phyloP scores from a whole-genome alignment of 2,797 vertebrate genomes.

The Enteromius radiatus region DNA sequence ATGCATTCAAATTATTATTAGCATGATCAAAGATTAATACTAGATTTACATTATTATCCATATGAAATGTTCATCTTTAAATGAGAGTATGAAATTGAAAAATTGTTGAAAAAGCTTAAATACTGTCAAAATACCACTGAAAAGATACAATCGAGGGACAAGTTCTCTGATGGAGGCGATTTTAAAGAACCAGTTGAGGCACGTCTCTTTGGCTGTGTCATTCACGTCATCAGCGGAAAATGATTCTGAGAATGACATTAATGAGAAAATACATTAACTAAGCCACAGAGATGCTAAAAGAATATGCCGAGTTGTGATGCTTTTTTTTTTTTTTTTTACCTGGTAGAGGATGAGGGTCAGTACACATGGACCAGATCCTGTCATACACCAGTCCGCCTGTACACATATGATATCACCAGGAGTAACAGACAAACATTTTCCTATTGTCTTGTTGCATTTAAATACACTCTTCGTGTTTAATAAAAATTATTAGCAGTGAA shows the following conservation, averaged over 20 bases:
- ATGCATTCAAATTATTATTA: background rate
- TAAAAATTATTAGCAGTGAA: too few relatives aligned
- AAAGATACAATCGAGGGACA: constrained; percentile 96
- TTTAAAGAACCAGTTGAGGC: constrained; percentile 99
- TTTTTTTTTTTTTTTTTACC: constrained; percentile 77
- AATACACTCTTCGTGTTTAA: background rate
- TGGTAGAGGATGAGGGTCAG: constrained; percentile 78
- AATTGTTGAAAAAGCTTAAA: background rate
- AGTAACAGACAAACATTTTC: background rate
- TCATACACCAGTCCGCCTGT: constrained; percentile 95
- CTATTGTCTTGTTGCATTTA: background rate
- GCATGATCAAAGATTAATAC: background rate
- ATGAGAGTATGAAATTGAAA: too few relatives aligned
- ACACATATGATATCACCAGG: constrained; percentile 17
- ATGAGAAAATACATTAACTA: background rate
- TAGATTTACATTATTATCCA: too few relatives aligned
- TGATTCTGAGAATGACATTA: constrained; percentile 75
- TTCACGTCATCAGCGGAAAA: constrained; percentile 90
- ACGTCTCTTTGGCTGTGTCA: constrained; percentile 96
- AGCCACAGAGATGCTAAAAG: background rate
- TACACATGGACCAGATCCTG: constrained; percentile 93
- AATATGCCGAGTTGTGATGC: background rate
- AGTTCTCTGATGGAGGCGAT: constrained; percentile 98
- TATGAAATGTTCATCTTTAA: too few relatives aligned
- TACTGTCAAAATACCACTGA: background rate